These are phyloP conservation scores for Neoascia interrupta DNA, from an alignment of 2,888 invertebrate species.

Conservation along the genomic window DNA sequence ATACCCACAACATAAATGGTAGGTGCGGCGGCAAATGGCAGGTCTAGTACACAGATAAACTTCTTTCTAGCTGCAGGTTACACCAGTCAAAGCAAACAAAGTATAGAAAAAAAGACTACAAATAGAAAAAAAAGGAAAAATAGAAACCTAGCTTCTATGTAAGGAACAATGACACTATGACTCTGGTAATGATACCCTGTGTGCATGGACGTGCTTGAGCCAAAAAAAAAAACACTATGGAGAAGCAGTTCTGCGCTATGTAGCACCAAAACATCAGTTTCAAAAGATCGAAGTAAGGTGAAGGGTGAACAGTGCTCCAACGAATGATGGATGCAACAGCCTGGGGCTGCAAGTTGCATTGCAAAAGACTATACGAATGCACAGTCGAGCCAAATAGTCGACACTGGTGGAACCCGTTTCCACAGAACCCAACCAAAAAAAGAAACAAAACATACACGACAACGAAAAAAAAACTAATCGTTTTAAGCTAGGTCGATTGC, in stretches of 20 bases:
- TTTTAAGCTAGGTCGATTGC: constrained; percentile 23
- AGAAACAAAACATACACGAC: not conserved
- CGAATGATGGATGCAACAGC: constrained; percentile 65
- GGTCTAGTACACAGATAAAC: constrained; percentile 65
- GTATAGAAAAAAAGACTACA: constrained; percentile 1
- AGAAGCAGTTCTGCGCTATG: not conserved
- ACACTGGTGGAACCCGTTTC: constrained; percentile 40
- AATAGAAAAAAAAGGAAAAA: constrained; percentile 9
- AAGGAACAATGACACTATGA: constrained; percentile 63
- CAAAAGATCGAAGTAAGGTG: constrained; percentile 63
- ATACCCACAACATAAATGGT: constrained; percentile 68
- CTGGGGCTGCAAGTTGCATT: constrained; percentile 51
- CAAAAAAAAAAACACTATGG: constrained; percentile 51
- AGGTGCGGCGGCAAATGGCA: constrained; percentile 70
- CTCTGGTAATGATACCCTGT: constrained; percentile 49
- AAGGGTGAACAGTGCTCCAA: constrained; percentile 58
- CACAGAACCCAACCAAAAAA: not conserved
- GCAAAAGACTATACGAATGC: constrained; percentile 26
- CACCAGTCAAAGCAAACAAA: constrained; percentile 48
- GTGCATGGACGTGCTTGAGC: constrained; percentile 41
- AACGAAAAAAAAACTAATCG: not conserved
- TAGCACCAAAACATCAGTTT: constrained; percentile 44
- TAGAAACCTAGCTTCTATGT: constrained; percentile 28
- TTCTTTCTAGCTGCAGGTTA: constrained; percentile 65
- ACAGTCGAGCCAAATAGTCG: not conserved